A percentile compares a stretch with the other conserved stretches of the same genome.
Conservation (phyloP, 2,888 invertebrate species). For the Patella ulyssiponensis region DNA sequence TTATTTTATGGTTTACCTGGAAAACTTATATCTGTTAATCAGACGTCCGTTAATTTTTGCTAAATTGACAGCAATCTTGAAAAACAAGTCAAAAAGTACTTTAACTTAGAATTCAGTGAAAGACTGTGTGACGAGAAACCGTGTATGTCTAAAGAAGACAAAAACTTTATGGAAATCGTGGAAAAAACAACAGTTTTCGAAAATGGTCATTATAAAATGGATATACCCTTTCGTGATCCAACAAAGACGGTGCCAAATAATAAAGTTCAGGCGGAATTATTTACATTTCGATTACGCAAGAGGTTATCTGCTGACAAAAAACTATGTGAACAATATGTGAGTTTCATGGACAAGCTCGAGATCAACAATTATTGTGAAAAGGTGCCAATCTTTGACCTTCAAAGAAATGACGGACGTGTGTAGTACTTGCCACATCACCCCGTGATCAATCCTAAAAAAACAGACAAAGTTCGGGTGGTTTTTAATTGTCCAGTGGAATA, state of each 20-base stretch:
- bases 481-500: constrained; percentile 34
- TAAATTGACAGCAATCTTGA: constrained; percentile 82
- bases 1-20: constrained; percentile 25
- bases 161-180: constrained; percentile 17
- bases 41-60: constrained; percentile 12
- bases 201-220: constrained; percentile 26
- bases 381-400: background rate
- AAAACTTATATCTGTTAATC: background rate
- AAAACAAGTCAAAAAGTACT: constrained; percentile 83
- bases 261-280: constrained; percentile 1
- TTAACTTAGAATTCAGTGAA: constrained; percentile 24
- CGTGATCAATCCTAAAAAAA: constrained; percentile 5
- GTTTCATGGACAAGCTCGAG: constrained; percentile 22
- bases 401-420: background rate
- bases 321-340: constrained; percentile 19
- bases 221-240: constrained; percentile 25
- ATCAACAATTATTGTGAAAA: constrained; percentile 30
- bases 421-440: constrained; percentile 25
- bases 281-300: constrained; percentile 6
- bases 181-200: constrained; percentile 6
- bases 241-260: constrained; percentile 17
- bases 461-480: constrained; percentile 32
- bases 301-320: constrained; percentile 19
- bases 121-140: constrained; percentile 81
- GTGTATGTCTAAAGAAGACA: constrained; percentile 83